Evolutionary conservation across 2,113 vertebrate genomes (phyloP).

Genomic region (Strix aluco): DNA sequence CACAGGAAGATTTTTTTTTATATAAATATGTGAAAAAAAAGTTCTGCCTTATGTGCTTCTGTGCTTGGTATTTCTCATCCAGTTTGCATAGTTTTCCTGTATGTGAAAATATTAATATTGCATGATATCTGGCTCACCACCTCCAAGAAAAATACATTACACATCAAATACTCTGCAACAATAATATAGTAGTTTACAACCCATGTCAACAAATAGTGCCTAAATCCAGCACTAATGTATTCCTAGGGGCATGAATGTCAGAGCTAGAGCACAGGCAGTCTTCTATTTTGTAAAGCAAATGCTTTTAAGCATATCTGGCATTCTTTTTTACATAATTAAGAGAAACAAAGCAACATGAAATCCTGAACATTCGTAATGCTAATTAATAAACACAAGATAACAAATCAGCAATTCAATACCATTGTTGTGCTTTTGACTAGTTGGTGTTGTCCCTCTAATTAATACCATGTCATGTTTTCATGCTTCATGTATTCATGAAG

Average conservation of each 20-base stretch:
- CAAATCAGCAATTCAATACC: constrained; percentile 53
- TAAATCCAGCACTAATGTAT: constrained; percentile 20
- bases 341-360: background rate
- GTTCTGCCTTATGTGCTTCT: background rate
- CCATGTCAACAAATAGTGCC: constrained; percentile 2
- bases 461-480: constrained; percentile 67
- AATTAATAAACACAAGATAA: constrained; percentile 55
- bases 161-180: constrained; percentile 28
- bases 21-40: background rate
- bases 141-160: background rate
- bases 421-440: constrained; percentile 47
- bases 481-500: constrained; percentile 31
- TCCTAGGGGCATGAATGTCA: constrained; percentile 18
- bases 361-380: constrained; percentile 36
- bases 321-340: constrained; percentile 32
- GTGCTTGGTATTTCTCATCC: background rate
- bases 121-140: background rate
- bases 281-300: constrained; percentile 19
- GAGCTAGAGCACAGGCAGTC: background rate
- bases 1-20: background rate
- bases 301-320: constrained; percentile 4
- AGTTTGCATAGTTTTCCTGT: background rate
- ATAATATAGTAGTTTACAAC: constrained; percentile 18
- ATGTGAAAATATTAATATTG: constrained; percentile 23
- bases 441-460: constrained; percentile 68